phyloP scores from a whole-genome alignment of 2,113 vertebrate species.

The Rallus limicola region DNA sequence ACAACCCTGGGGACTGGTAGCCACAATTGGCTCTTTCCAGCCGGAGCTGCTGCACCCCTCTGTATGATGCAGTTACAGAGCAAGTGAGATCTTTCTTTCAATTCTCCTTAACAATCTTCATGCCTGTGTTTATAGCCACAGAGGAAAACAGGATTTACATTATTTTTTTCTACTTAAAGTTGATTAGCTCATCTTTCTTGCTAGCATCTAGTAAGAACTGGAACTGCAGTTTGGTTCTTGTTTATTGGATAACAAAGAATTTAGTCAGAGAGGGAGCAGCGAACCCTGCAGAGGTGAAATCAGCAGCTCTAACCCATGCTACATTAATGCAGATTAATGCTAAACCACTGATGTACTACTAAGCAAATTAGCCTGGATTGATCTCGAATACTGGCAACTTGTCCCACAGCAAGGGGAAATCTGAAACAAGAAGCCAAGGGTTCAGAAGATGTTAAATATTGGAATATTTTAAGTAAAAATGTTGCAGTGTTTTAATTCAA shows the following conservation, averaged over 20 bases:
- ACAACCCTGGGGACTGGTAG: background rate
- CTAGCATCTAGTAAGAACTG: background rate
- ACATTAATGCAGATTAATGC: slow-evolving; percentile 23
- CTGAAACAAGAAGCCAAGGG: background rate
- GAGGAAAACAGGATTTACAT: background rate
- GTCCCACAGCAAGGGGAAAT: background rate
- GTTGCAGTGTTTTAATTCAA: background rate
- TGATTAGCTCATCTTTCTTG: background rate
- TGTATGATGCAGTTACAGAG: background rate
- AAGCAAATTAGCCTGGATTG: slow-evolving; percentile 30
- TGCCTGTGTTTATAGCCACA: background rate
- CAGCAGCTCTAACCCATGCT: background rate
- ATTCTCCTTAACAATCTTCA: background rate
- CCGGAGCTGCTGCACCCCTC: background rate
- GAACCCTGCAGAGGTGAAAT: background rate
- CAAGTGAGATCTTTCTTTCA: background rate
- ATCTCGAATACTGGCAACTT: background rate
- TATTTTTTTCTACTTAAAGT: background rate
- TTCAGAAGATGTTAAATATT: background rate
- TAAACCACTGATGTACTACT: slow-evolving; percentile 38
- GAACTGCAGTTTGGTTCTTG: background rate
- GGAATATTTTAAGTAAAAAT: background rate
- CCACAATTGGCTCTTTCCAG: background rate
- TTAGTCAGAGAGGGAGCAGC: background rate
- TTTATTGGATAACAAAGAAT: background rate